phyloP scores from a whole-genome alignment of 2,113 vertebrate genomes.

The Notothenia rossii region DNA sequence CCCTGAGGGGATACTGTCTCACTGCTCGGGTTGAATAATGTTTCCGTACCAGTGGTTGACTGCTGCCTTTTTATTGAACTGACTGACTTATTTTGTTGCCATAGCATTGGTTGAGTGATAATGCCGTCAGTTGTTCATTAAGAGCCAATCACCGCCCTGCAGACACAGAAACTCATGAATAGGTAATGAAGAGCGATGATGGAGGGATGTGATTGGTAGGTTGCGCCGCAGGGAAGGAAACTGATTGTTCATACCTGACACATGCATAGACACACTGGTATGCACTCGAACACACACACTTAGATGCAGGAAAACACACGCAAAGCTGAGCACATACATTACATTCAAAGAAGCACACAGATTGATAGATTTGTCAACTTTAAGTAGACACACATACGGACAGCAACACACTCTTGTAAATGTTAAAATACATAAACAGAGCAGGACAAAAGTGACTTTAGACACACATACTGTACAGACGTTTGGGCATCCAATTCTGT shows the following conservation, averaged over 20 bases:
- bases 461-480: no score
- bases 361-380: slow-evolving; percentile 16
- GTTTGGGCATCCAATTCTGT: no score
- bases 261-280: slow-evolving; percentile 18
- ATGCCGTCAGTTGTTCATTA: slow-evolving; percentile 78
- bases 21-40: slow-evolving; percentile 70
- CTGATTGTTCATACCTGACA: slow-evolving; percentile 65
- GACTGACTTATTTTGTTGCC: slow-evolving; percentile 74
- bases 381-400: slow-evolving; percentile 8
- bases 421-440: background rate
- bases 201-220: slow-evolving; percentile 72
- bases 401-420: background rate
- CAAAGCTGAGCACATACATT: slow-evolving; percentile 2
- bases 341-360: background rate
- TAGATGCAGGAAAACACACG: no score
- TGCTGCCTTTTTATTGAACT: slow-evolving; percentile 62
- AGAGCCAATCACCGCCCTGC: slow-evolving; percentile 76
- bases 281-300: background rate
- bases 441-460: background rate
- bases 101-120: slow-evolving; percentile 72
- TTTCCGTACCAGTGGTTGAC: slow-evolving; percentile 53
- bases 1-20: slow-evolving; percentile 61
- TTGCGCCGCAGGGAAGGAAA: slow-evolving; percentile 65
- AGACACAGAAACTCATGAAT: slow-evolving; percentile 82
- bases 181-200: slow-evolving; percentile 76